Conservation (phyloP, 2,797 vertebrate species). For the Synanceia verrucosa region DNA sequence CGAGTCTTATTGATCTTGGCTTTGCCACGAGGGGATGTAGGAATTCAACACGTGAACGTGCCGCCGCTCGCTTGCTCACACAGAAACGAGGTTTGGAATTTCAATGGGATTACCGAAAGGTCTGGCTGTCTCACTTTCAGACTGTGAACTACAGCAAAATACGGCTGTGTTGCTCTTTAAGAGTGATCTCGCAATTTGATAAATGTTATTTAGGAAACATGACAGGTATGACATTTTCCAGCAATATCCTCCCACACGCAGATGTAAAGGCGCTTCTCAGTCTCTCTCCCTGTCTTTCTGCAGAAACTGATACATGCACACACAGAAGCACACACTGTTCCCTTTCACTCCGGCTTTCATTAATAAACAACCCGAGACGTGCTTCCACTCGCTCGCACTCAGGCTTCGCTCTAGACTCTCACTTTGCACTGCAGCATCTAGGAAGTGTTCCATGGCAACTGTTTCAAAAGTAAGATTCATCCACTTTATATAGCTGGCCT, state of each 20-base stretch:
- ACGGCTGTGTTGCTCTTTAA: slow-evolving; percentile 62
- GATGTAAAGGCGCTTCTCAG: slow-evolving; percentile 38
- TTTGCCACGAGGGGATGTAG: slow-evolving; percentile 11
- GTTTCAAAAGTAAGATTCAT: slow-evolving; percentile 69
- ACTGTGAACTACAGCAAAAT: slow-evolving; percentile 55
- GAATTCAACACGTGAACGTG: slow-evolving; percentile 36
- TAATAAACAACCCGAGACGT: slow-evolving; percentile 56
- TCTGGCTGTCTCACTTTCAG: slow-evolving; percentile 67
- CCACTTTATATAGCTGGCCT: slow-evolving; percentile 78
- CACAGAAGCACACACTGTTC: slow-evolving; percentile 32
- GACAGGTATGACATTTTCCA: slow-evolving; percentile 74
- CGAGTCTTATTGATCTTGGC: slow-evolving; percentile 51
- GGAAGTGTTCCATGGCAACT: slow-evolving; percentile 67
- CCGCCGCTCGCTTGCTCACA: neutral
- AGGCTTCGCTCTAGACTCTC: slow-evolving; percentile 25
- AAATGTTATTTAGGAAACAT: slow-evolving; percentile 74
- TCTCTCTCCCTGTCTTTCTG: slow-evolving; percentile 12
- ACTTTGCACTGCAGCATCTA: slow-evolving; percentile 53
- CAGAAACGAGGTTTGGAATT: slow-evolving; percentile 45
- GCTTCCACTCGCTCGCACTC: slow-evolving; percentile 29
- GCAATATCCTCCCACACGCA: slow-evolving; percentile 31
- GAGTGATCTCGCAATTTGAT: slow-evolving; percentile 66
- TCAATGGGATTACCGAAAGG: slow-evolving; percentile 68
- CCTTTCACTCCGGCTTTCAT: slow-evolving; percentile 44
- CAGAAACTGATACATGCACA: slow-evolving; percentile 10